Evolutionary conservation across 2,888 invertebrate species (phyloP), one percentile per base, ranked within the genome.

Genomic region (Crepidodera aurea): DNA sequence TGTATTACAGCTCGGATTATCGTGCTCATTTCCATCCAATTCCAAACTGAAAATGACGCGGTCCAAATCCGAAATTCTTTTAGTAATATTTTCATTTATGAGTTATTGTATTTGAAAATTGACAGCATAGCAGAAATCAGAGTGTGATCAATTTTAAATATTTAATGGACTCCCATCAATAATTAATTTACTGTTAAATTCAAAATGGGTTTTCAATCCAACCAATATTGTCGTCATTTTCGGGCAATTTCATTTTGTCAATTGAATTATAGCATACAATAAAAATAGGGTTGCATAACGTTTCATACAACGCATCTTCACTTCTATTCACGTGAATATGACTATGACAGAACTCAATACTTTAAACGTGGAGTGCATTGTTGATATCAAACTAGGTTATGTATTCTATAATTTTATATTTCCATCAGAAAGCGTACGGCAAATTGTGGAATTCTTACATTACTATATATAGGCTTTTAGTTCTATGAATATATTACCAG

Each of bases 341-440:
- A 42, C 3, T 19, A 19, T 42, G 42, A 42, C 42, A 42, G 18
- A 42, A 42, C 15, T 16, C 40, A 8, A 40, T 40, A 40, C 10
- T 40, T 40, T 18, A 18, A 40, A 40, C 1, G n/a, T 19, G 18
- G 4, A 40, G 4, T 42, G 19, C 15, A 42, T 42, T 42, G 22
- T 42, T 19, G 42, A 19, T 16, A 10, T 4, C 1, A 42, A 42
- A 40, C 39, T 40, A 15, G 39, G 16, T 15, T 40, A 37, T 15
- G 13, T 29, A 10, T 29, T 29, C 3, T 5, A 10, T n/a, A 40
- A 42, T 42, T 42, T 42, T 19, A 42, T 42, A 42, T 42, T 42
- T 42, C 42, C 6, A 42, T 42, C 19, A 22, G 15, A 22, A 42
- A n/a, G 22, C 19, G 7, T 3, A 18, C 5, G 39, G 12, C 15